Evolutionary conservation across 1,140 invertebrate genomes (phyloP).

Genomic region (Diabrotica undecimpunctata): DNA sequence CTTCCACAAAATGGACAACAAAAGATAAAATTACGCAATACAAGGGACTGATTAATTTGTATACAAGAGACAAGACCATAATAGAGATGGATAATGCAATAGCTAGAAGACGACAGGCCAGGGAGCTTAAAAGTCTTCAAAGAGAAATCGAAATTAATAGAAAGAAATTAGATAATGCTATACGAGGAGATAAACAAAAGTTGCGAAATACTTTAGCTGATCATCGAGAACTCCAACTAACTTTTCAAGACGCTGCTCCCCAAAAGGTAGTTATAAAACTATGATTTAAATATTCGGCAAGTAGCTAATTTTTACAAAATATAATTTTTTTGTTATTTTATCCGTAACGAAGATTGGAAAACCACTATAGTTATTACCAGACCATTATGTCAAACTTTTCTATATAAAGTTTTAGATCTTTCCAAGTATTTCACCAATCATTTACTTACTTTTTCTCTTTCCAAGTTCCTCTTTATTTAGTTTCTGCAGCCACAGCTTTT

Average conservation of each 20-base stretch:
- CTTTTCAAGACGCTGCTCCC: constrained; percentile 54
- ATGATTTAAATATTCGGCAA: no score
- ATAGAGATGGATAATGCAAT: constrained; percentile 52
- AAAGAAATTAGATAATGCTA: constrained; percentile 53
- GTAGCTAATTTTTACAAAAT: no score
- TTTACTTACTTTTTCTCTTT: no score
- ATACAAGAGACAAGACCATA: constrained; percentile 57
- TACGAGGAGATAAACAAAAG: constrained; percentile 55
- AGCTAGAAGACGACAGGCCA: constrained; percentile 53
- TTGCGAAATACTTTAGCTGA: constrained; percentile 53
- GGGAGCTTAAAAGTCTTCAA: constrained; percentile 52
- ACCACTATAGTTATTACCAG: no score
- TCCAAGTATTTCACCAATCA: no score
- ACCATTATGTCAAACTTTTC: no score
- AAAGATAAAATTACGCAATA: constrained; percentile 62
- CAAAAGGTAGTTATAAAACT: background rate
- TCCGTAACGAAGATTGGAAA: no score
- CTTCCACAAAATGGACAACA: constrained; percentile 58
- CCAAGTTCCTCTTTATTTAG: no score
- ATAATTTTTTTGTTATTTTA: no score
- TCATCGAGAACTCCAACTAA: constrained; percentile 54
- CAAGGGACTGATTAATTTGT: constrained; percentile 57
- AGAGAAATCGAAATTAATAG: constrained; percentile 55
- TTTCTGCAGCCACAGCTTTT: no score
- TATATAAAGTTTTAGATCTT: no score